A percentile compares a stretch with the other conserved stretches of the same genome.
These are phyloP conservation scores for Saccostrea echinata DNA, from an alignment of 1,140 invertebrate species.

Conservation along the genomic window DNA sequence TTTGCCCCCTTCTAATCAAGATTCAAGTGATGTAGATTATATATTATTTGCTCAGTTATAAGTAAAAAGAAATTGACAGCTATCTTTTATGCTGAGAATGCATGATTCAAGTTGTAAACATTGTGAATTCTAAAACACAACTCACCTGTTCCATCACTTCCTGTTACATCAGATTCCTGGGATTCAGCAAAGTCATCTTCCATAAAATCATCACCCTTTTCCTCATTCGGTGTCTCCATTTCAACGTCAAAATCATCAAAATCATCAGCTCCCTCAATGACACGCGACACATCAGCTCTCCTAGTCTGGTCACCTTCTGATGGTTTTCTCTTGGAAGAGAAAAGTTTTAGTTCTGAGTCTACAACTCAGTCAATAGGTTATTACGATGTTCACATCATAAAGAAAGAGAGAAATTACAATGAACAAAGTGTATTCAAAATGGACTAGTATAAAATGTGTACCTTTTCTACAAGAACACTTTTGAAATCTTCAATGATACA, in stretches of 20 bases:
- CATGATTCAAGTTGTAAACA: no score
- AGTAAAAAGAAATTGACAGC: no score
- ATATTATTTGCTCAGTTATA: no score
- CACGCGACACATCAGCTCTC: background rate
- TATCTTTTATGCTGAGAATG: no score
- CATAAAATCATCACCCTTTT: constrained; percentile 47
- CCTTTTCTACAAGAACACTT: background rate
- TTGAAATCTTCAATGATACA: background rate
- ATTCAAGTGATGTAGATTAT: no score
- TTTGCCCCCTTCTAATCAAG: no score
- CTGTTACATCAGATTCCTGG: constrained; percentile 33
- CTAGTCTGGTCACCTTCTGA: background rate
- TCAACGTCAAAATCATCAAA: constrained; percentile 62
- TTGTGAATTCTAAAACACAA: constrained; percentile 45
- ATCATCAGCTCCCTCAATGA: constrained; percentile 42
- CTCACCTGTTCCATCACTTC: background rate
- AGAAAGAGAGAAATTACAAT: no score
- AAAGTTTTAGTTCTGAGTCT: no score
- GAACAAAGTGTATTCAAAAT: no score
- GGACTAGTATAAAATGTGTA: background rate
- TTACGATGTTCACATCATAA: no score
- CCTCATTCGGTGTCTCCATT: constrained; percentile 37
- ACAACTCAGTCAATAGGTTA: no score
- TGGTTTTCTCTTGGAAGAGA: background rate
- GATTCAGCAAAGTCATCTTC: constrained; percentile 57